phyloP scores from a whole-genome alignment of 2,888 invertebrate species.

The Euclidia mi region DNA sequence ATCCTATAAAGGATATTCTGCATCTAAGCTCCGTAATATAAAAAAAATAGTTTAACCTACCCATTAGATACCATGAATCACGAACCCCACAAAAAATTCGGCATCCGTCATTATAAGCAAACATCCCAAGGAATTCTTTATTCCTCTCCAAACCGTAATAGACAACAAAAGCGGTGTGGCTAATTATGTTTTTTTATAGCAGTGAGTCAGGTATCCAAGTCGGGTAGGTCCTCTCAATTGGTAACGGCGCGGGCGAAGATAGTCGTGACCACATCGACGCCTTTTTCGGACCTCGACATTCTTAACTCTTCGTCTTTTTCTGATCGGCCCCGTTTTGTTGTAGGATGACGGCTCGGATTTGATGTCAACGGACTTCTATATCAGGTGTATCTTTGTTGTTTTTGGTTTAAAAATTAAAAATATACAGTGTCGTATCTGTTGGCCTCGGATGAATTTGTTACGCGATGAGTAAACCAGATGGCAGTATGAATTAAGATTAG shows the following conservation, averaged over 20 bases:
- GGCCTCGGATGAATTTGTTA: conserved; percentile 11
- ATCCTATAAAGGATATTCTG: too few species aligned
- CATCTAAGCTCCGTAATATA: too few species aligned
- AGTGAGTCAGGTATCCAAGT: conserved; percentile 23
- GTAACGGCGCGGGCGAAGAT: conserved; percentile 49
- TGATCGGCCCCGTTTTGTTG: conserved; percentile 49
- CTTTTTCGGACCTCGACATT: conserved; percentile 77
- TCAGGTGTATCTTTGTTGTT: conserved; percentile 34
- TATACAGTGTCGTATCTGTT: conserved; percentile 7
- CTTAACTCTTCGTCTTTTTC: conserved; percentile 59
- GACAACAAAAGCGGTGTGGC: neutral
- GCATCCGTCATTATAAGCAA: too few species aligned
- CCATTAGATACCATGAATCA: too few species aligned
- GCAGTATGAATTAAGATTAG: conserved; percentile 2
- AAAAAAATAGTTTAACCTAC: too few species aligned
- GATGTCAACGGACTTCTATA: conserved; percentile 47
- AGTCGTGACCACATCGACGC: conserved; percentile 76
- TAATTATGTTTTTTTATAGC: conserved; percentile 11
- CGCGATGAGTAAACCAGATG: conserved; percentile 12
- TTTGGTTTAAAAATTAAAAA: conserved; percentile 10
- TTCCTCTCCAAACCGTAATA: neutral
- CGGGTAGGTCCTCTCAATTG: conserved; percentile 51
- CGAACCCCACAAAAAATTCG: too few species aligned
- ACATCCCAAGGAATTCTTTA: neutral
- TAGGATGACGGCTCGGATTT: conserved; percentile 43